Evolutionary conservation across 2,888 invertebrate genomes (phyloP).

Genomic region (Diloba caeruleocephala): DNA sequence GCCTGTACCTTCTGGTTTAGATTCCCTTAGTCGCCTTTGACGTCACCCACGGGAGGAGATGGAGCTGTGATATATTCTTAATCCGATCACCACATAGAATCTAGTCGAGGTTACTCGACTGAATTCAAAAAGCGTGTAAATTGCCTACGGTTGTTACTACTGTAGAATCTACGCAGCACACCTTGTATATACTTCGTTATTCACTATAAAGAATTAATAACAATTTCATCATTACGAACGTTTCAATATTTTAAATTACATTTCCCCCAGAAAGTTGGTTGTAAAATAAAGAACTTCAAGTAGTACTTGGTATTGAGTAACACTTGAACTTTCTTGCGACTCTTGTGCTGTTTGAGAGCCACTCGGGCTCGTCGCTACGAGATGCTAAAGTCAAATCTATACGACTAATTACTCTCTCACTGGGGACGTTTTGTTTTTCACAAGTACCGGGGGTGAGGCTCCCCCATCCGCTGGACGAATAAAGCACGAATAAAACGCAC

Average conservation of each 20-base stretch:
- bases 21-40: too few species aligned
- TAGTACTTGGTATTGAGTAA: conserved; percentile 20
- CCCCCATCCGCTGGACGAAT: conserved; percentile 3
- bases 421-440: conserved; percentile 27
- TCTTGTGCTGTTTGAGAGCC: conserved; percentile 11
- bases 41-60: too few species aligned
- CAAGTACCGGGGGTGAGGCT: conserved; percentile 6
- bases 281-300: conserved; percentile 29
- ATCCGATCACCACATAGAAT: too few species aligned
- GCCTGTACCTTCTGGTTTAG: too few species aligned
- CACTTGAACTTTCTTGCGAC: conserved; percentile 24
- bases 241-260: background rate
- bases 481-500: background rate
- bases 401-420: conserved; percentile 43
- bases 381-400: conserved; percentile 41
- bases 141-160: too few species aligned
- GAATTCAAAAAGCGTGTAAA: too few species aligned
- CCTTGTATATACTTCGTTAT: too few species aligned
- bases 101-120: too few species aligned
- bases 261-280: background rate
- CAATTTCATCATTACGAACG: too few species aligned
- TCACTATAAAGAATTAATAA: too few species aligned
- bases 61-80: too few species aligned
- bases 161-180: too few species aligned
- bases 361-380: conserved; percentile 23